Percentiles rank a stretch among this genome's conserved stretches.
phyloP scores from a whole-genome alignment of 1,140 invertebrate species.

The Drosophila lacertosa region DNA sequence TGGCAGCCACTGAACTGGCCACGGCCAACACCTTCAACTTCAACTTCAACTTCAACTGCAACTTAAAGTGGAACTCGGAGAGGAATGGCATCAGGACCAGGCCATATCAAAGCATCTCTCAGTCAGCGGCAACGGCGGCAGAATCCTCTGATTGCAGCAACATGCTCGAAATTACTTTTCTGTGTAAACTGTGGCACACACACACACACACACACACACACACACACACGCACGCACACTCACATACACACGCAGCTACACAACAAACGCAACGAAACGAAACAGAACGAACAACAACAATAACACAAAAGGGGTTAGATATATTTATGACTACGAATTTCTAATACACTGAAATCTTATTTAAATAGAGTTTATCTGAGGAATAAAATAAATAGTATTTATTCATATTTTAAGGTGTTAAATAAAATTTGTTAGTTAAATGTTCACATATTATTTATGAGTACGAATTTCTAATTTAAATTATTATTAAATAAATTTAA shows the following conservation, averaged over 20 bases:
- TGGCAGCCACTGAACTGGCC: constrained; percentile 40
- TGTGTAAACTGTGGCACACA: constrained; percentile 67
- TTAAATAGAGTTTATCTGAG: not conserved
- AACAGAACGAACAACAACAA: constrained; percentile 25
- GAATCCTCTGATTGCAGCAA: constrained; percentile 72
- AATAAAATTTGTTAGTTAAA: too few species aligned
- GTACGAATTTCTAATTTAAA: constrained; percentile 12
- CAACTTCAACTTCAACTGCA: constrained; percentile 15
- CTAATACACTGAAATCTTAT: constrained; percentile 5
- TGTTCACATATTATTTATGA: too few species aligned
- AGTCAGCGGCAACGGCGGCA: constrained; percentile 54
- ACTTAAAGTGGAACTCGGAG: constrained; percentile 25
- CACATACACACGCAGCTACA: constrained; percentile 16
- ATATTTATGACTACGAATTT: constrained; percentile 2
- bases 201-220: constrained; percentile 33
- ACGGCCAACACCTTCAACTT: constrained; percentile 61
- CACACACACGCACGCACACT: constrained; percentile 38
- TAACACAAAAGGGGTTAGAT: constrained; percentile 31
- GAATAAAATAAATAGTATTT: too few species aligned
- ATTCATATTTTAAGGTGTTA: too few species aligned
- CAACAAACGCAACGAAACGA: constrained; percentile 22
- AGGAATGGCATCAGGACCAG: constrained; percentile 24
- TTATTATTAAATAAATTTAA: not conserved
- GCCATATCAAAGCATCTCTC: constrained; percentile 72
- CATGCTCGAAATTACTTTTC: constrained; percentile 81